Conservation (phyloP, 2,888 invertebrate species). For the Cyrtodaria siliqua region DNA sequence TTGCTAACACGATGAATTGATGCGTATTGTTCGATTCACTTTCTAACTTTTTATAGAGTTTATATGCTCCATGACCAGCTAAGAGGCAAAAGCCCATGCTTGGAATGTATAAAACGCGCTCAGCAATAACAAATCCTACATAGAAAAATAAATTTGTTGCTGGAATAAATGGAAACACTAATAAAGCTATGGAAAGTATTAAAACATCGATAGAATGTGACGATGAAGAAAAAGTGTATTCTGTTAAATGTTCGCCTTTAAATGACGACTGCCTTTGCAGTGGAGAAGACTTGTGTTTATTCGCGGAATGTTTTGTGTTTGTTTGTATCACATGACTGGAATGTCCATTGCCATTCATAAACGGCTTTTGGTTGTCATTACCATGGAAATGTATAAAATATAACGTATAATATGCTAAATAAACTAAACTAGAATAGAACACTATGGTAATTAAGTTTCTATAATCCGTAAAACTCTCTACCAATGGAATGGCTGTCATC, state of each 20-base stretch:
- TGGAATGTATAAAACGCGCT: constrained; percentile 97
- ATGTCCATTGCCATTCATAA: constrained; percentile 75
- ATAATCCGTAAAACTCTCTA: constrained; percentile 92
- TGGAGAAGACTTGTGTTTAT: constrained; percentile 40
- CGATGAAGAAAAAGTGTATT: constrained; percentile 28
- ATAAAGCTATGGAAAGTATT: constrained; percentile 89
- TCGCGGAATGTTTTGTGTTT: constrained; percentile 46
- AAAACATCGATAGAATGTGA: constrained; percentile 71
- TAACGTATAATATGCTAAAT: constrained; percentile 71
- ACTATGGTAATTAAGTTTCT: constrained; percentile 92
- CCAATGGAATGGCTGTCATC: constrained; percentile 97
- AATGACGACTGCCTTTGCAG: constrained; percentile 30
- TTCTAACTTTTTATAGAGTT: constrained; percentile 68
- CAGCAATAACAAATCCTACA: constrained; percentile 99
- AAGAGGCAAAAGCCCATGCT: constrained; percentile 98
- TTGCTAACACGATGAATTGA: constrained; percentile 48
- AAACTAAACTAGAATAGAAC: constrained; percentile 89
- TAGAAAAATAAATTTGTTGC: constrained; percentile 98
- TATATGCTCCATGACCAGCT: constrained; percentile 88
- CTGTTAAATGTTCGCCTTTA: neutral
- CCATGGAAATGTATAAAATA: constrained; percentile 60
- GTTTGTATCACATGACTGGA: constrained; percentile 47
- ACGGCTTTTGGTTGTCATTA: constrained; percentile 36
- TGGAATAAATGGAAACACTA: constrained; percentile 96
- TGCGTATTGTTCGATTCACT: constrained; percentile 37